Base-by-base conservation (phyloP, 2,113 vertebrate species). In the Cisticola juncidis region DNA sequence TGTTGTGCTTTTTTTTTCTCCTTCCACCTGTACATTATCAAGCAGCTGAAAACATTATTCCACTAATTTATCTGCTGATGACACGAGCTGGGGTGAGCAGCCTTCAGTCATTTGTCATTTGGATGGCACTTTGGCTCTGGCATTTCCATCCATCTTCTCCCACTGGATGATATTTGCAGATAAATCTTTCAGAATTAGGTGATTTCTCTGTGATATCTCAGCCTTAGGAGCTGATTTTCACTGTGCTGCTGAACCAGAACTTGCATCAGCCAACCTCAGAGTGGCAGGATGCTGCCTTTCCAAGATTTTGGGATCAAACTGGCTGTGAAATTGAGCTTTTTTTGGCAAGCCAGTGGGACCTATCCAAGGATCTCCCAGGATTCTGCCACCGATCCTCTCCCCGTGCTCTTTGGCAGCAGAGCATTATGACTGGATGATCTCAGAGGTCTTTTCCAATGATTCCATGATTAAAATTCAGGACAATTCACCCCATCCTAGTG, bases 11-110 rank as follows among this genome's bases (percentile, higher is more conserved):
- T 62, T 9, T 38, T 25, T 62, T 12, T 36, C 6, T 38, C 2
- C 24, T 3, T 16, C 18, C 61, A 48, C 66, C 80, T 82, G 61
- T 64, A 69, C 61, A 29, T 80, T 91, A 91, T 60, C 40, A 69
- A 96, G 57, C 36, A 79, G 78, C 70, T 92, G 80, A 95, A 93
- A 95, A 71, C 74, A 40, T 81, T 76, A 87, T 79, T 76, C 66
- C 48, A 44, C 68, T 95, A 79, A 79, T 91, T 91, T 44, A 51
- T 53, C 81, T 65, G 85, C 57, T 85, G 69, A 76, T 87, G 53
- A 72, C 81, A 69, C 1, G 5, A 93, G 66, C 53, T 79, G 86
- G 73, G 85, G 87, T 53, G 72, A 85, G 90, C 44, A 90, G 23
- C 8, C 38, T 71, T 44, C 62, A 85, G 81, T 71, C 1, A 68